Evolutionary conservation across 2,888 invertebrate genomes (phyloP), one percentile per base, ranked within the genome.

Genomic region (Hyppa rectilinea): DNA sequence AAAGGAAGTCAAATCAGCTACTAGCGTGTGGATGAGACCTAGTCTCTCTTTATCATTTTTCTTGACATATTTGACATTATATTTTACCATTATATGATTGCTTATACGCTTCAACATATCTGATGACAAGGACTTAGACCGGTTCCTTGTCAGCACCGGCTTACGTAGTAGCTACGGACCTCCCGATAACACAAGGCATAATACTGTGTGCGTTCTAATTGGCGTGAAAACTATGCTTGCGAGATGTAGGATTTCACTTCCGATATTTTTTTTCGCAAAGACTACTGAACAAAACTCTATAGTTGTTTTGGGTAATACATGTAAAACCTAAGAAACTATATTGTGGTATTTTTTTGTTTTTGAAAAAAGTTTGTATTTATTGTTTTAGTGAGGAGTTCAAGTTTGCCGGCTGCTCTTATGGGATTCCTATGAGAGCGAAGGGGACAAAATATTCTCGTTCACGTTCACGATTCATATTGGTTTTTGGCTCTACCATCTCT

Each of bases 131-230:
- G 94, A 93, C 80, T 89, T 93, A 92, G 92, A 90, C 92, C 94
- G 94, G 95, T 88, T 93, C 94, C 92, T 86, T 88, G 93, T 93
- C 94, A 92, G 75, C 81, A 91, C 95, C 95, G 93, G 92, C 88
- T 83, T 83, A 92, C 95, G 92, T 89, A 94, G 95, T 95, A 95
- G 95, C 95, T 91, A 94, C 94, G 95, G 95, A 95, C 95, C 92
- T 91, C 91, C 95, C 92, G 62, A 26, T 0, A 1, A 2, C 0
- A 0, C 0, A 0, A 0, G 0, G 1, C 14, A 23, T 43, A 61
- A 59, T 59, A 47, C 6, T 63, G 31, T 64, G 68, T 85, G 83
- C 87, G 85, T 89, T 89, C 82, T 14, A 85, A 47, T 26, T 20
- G 0, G 1, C 20, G 5, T 31, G 81, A 88, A 93, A 92, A 91